These are phyloP conservation scores for Echeneis naucrates DNA, from an alignment of 2,797 vertebrate species.

Conservation along the genomic window DNA sequence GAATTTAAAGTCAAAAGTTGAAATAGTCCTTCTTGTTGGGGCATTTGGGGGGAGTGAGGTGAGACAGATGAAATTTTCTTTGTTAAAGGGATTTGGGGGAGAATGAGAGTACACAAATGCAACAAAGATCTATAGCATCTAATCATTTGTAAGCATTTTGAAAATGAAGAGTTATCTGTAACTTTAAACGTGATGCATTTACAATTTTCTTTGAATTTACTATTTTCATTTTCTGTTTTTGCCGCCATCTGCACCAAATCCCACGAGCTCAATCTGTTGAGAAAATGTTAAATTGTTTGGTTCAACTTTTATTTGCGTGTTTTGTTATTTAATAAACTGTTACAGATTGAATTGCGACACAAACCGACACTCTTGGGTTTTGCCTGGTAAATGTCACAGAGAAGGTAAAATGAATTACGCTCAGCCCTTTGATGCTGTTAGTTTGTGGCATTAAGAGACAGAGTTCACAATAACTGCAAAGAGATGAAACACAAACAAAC, in stretches of 20 bases:
- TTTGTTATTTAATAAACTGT: constrained; percentile 15
- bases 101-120: no score
- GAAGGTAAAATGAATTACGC: constrained; percentile 1
- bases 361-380: constrained; percentile 10
- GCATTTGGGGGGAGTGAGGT: no score
- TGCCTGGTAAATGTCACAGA: constrained; percentile 48
- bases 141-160: no score
- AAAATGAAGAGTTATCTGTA: no score
- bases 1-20: no score
- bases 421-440: constrained; percentile 11
- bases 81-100: no score
- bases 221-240: no score
- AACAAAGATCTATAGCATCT: no score
- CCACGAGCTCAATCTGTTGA: background rate
- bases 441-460: constrained; percentile 25
- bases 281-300: background rate
- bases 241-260: background rate
- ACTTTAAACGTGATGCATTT: no score
- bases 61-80: no score
- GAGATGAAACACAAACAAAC: background rate
- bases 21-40: no score
- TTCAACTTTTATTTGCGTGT: constrained; percentile 13
- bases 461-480: constrained; percentile 16
- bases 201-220: no score
- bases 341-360: constrained; percentile 4